A percentile compares a stretch with the other conserved stretches of the same genome.
phyloP scores from a whole-genome alignment of 2,888 invertebrate species.

The Synergus laeviventris region DNA sequence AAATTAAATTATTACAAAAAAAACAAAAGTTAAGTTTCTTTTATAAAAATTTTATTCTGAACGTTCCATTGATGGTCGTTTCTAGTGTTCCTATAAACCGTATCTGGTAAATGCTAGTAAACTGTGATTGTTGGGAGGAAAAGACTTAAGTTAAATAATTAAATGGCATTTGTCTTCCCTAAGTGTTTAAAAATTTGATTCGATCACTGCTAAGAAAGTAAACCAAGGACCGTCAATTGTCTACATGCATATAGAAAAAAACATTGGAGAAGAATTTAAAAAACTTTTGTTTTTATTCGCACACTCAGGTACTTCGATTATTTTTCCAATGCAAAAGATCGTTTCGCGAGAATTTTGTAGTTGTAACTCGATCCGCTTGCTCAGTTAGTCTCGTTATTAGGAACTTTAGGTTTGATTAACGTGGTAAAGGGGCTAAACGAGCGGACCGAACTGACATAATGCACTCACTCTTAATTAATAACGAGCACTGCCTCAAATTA shows the following conservation, averaged over 20 bases:
- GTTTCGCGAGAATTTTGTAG: slow-evolving; percentile 12
- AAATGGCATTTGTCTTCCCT: slow-evolving; percentile 28
- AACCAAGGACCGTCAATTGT: slow-evolving; percentile 26
- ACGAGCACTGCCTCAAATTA: slow-evolving; percentile 33
- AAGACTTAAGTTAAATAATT: slow-evolving; percentile 18
- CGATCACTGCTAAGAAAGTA: slow-evolving; percentile 35
- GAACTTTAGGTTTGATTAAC: slow-evolving; percentile 24
- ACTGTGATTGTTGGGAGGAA: slow-evolving; percentile 21
- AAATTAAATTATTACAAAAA: neutral
- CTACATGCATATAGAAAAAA: neutral
- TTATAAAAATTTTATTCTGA: slow-evolving; percentile 21
- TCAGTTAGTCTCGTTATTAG: slow-evolving; percentile 33
- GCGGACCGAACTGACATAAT: slow-evolving; percentile 33
- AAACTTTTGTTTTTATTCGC: slow-evolving; percentile 10
- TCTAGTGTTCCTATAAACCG: neutral
- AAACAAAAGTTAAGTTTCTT: slow-evolving; percentile 32
- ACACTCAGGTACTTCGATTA: neutral
- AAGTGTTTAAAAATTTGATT: slow-evolving; percentile 13
- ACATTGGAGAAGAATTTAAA: neutral
- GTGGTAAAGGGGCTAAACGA: slow-evolving; percentile 15
- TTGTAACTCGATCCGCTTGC: slow-evolving; percentile 20
- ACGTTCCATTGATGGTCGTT: slow-evolving; percentile 9
- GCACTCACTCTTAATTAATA: slow-evolving; percentile 26
- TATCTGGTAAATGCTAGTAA: neutral
- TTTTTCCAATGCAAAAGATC: neutral